Evolutionary conservation across 1,140 invertebrate genomes (phyloP), one percentile per base, ranked within the genome.

Genomic region (Latrodectus geometricus): DNA sequence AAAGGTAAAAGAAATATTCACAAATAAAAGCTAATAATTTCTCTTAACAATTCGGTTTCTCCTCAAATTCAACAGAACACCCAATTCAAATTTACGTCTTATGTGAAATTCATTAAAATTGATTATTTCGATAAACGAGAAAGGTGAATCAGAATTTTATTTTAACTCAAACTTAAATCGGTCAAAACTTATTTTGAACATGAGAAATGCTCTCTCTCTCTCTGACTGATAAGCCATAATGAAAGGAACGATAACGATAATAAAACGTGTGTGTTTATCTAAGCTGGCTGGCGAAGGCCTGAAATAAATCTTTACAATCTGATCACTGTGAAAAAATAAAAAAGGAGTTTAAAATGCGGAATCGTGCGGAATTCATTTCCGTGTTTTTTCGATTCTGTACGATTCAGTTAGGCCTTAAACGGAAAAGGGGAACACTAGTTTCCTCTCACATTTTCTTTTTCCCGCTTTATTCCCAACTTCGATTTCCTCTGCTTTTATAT

Each of bases 401-500:
- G 74, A 85, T 85, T 85, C 74, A 70, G 83, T 78, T 77, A 70
- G 50, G 54, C 20, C 49, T 21, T 70, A 77, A 85, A 69, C 82
- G 61, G 74, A 78, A 85, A 70, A 50, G 65, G 68, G 23, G 56
- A 48, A 49, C 23, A 70, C 9, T 77, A 78, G 83, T 86, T 86
- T 78, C 82, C 74, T 70, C 76, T 85, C 76, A 66, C 68, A 78
- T 86, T 86, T 86, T 86, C 83, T 86, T 72, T 49, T 78, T 52
- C n/a, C 70, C 74, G 66, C 75, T 78, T 86, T 77, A 76, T 76
- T 86, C 68, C 35, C 73, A 77, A 49, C 74, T 77, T 78, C 83
- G 77, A 86, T 86, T 86, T 86, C 83, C 83, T 86, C 75, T 72
- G 65, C 66, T 86, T 86, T 86, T 86, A 86, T 72, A 86, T 78